Evolutionary conservation across 2,888 invertebrate species (phyloP), one percentile per base, ranked within the genome.

Genomic region (Dione vanillae): DNA sequence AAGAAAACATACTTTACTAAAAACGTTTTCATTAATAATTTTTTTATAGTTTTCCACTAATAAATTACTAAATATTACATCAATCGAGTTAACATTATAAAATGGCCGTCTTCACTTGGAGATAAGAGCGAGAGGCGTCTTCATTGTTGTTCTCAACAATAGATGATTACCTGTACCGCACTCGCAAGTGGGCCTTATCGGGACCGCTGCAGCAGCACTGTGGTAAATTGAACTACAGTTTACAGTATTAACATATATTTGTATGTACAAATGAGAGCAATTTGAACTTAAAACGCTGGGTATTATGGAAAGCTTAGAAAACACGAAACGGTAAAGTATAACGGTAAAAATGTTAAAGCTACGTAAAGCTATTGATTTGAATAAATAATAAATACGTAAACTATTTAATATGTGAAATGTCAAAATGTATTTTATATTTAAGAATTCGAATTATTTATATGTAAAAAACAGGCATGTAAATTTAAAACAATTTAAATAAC

Each of bases 61-160:
- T n/a, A n/a, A n/a, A n/a, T n/a, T n/a, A n/a, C n/a, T 49, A 49
- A 8, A 49, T 16, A 49, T 49, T 27, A 27, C 27, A 2, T 2
- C 2, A 27, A 27, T 27, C 27, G 5, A 27, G 6, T n/a, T 43
- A 27, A 6, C 12, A 14, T 12, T 54, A 43, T 8, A 47, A 47
- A 59, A 65, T 35, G 35, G 11, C 65, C 70, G 66, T 61, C 70
- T 20, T 6, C 19, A 11, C 19, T 11, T 49, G 37, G 59, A 65
- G 65, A 70, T 70, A 66, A 61, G 43, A 35, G 59, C 69, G 70
- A 65, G 62, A 43, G 62, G 52, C 49, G 43, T 43, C 45, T 49
- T 20, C 65, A 69, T 70, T 70, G 65, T 70, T 65, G 59, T 61
- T 52, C 49, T 3, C 68, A 68, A 74, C 74, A 74, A 74, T 74